Evolutionary conservation across 2,888 invertebrate species (phyloP), one percentile per base, ranked within the genome.

Genomic region (Lasioglossum pauxillum): DNA sequence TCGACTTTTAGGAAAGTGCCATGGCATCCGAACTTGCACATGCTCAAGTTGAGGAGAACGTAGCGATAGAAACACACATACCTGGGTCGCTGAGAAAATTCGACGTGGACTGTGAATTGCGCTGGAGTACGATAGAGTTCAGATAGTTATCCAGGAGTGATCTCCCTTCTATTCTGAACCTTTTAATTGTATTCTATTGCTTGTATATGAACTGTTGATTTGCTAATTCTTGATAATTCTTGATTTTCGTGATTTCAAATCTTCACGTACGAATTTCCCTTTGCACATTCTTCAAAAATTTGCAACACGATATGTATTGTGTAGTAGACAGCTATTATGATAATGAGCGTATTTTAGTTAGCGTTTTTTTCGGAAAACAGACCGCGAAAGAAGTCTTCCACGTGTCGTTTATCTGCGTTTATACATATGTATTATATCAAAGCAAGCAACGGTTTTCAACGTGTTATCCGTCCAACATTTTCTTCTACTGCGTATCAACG

Each of bases 1-100:
- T 92, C 93, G 88, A 94, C 95, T n/a, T 95, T 95, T 91, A 93
- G 95, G 89, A 95, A 95, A 94, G 95, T 95, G 94, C 95, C 95
- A 93, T 95, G 95, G 95, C 95, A 95, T 93, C 94, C 95, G 53
- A 95, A 95, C 88, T 93, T 95, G 89, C 95, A 95, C 91, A 95
- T 95, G 95, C 94, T 95, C 91, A 95, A 95, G 87, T 93, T 93
- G 84, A 92, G 94, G 90, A 92, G 93, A 90, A 88, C 90, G 64
- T 90, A 88, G 78, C 67, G 67, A 64, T 64, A 64, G 64, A 8
- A 64, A 35, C 64, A 3, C 53, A 53, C 35, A n/a, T n/a, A 41
- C 49, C 44, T 73, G 81, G 73, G 14, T 84, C 72, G 73, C 44
- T 72, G 57, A 53, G 19, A 69, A 35, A 35, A 76, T 71, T 49